Evolutionary conservation across 2,888 invertebrate species (phyloP).

Genomic region (Hydriomena furcata): DNA sequence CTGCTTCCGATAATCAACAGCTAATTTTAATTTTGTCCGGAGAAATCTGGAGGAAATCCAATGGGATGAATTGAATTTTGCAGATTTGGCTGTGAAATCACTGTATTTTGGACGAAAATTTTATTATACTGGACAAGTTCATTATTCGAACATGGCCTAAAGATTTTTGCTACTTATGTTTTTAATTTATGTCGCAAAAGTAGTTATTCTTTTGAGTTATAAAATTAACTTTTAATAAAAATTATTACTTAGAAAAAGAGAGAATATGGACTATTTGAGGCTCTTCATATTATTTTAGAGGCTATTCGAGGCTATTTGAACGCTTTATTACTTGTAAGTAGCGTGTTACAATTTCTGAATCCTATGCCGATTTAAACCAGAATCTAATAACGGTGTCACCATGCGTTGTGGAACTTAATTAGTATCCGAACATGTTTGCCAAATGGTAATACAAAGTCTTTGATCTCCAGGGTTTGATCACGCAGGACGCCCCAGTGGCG

Average conservation of each 20-base stretch:
- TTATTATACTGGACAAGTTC: constrained; percentile 1
- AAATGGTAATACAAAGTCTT: constrained; percentile 44
- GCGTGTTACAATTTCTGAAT: no score
- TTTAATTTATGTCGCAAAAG: no score
- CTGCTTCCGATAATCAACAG: constrained; percentile 49
- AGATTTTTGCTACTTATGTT: no score
- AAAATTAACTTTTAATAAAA: no score
- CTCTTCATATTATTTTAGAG: no score
- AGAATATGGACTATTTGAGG: no score
- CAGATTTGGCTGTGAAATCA: constrained; percentile 19
- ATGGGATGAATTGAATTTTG: constrained; percentile 33
- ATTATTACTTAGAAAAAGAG: no score
- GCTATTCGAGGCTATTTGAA: no score
- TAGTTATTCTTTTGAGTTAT: no score
- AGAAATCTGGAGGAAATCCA: constrained; percentile 29
- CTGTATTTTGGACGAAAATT: not conserved
- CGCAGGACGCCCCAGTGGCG: constrained; percentile 20
- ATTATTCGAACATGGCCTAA: no score
- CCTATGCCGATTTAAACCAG: constrained; percentile 50
- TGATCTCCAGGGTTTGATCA: constrained; percentile 33
- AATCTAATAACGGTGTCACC: constrained; percentile 49
- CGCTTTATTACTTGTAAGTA: no score
- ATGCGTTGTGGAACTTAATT: constrained; percentile 84
- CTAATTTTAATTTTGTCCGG: constrained; percentile 51
- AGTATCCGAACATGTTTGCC: constrained; percentile 71